Evolutionary conservation across 1,140 invertebrate genomes (phyloP).

Genomic region (Druon quercuslanigerum): DNA sequence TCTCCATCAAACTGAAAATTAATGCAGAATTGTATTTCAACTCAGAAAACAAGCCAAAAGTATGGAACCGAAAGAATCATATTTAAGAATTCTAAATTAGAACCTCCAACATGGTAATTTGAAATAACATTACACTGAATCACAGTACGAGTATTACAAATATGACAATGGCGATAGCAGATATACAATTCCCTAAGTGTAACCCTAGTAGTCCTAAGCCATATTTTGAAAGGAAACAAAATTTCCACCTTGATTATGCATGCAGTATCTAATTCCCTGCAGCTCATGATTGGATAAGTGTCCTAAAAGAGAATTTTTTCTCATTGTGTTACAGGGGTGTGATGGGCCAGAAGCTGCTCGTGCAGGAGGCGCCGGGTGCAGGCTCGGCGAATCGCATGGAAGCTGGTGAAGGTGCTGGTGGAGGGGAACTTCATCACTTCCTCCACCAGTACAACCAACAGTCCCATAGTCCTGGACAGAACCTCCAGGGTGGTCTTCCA

Average conservation of each 20-base stretch:
- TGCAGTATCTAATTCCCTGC: too few relatives aligned
- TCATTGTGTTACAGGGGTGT: conserved; percentile 66
- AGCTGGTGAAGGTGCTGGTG: conserved; percentile 75
- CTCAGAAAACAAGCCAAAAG: too few relatives aligned
- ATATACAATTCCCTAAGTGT: too few relatives aligned
- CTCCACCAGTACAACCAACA: conserved; percentile 81
- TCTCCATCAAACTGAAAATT: too few relatives aligned
- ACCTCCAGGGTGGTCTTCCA: conserved; percentile 68
- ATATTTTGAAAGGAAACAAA: not conserved
- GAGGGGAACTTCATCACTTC: conserved; percentile 77
- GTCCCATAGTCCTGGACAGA: conserved; percentile 75
- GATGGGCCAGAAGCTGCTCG: conserved; percentile 73
- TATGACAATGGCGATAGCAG: too few relatives aligned
- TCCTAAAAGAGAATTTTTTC: conserved; percentile 6
- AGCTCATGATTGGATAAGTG: not conserved
- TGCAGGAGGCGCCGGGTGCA: conserved; percentile 68
- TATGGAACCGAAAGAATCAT: too few relatives aligned
- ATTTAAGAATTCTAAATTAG: too few relatives aligned
- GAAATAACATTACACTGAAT: too few relatives aligned
- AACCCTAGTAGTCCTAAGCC: too few relatives aligned
- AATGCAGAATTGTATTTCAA: too few relatives aligned
- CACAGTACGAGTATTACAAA: too few relatives aligned
- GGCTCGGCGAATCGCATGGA: conserved; percentile 78
- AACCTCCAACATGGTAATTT: too few relatives aligned
- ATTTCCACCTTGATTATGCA: not conserved